Percentiles rank a stretch among this genome's conserved stretches.
These are phyloP conservation scores for Dendrolimus pini DNA, from an alignment of 2,888 invertebrate genomes.

Conservation along the genomic window DNA sequence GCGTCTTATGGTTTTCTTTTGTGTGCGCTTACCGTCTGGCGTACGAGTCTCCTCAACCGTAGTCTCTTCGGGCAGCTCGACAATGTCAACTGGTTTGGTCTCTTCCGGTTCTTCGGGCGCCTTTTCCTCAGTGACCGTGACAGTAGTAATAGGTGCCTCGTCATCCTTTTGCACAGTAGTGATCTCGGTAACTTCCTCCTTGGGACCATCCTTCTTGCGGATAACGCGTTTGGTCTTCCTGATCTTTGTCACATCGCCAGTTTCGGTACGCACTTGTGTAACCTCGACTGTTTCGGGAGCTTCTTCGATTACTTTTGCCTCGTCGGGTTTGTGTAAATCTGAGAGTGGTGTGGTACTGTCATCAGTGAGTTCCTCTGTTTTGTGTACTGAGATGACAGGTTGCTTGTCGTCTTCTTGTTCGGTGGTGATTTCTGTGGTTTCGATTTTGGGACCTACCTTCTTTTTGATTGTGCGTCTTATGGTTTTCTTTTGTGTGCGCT, in stretches of 20 bases:
- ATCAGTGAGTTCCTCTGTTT: conserved; percentile 25
- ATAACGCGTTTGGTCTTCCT: conserved; percentile 26
- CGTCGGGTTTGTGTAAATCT: background rate
- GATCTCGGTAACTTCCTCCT: conserved; percentile 9
- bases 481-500: conserved; percentile 21
- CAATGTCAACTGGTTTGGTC: too few relatives aligned
- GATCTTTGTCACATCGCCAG: conserved; percentile 7
- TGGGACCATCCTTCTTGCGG: conserved; percentile 24
- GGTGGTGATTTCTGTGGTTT: conserved; percentile 20
- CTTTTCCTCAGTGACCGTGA: too few relatives aligned
- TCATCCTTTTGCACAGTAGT: too few relatives aligned
- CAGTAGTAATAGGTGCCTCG: too few relatives aligned
- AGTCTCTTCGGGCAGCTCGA: too few relatives aligned
- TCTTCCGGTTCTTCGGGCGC: too few relatives aligned
- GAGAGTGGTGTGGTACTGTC: conserved; percentile 12
- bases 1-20: background rate
- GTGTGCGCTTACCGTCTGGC: background rate
- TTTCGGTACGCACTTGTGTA: too few relatives aligned
- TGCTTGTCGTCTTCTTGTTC: conserved; percentile 35
- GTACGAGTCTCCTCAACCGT: background rate
- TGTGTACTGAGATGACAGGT: conserved; percentile 18
- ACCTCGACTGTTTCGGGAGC: too few relatives aligned
- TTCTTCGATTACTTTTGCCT: conserved; percentile 4
- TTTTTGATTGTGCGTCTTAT: conserved; percentile 16
- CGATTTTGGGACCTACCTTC: conserved; percentile 16